These are phyloP conservation scores for Onychomys torridus DNA, from an alignment of 2,797 vertebrate genomes.

Conservation along the genomic window DNA sequence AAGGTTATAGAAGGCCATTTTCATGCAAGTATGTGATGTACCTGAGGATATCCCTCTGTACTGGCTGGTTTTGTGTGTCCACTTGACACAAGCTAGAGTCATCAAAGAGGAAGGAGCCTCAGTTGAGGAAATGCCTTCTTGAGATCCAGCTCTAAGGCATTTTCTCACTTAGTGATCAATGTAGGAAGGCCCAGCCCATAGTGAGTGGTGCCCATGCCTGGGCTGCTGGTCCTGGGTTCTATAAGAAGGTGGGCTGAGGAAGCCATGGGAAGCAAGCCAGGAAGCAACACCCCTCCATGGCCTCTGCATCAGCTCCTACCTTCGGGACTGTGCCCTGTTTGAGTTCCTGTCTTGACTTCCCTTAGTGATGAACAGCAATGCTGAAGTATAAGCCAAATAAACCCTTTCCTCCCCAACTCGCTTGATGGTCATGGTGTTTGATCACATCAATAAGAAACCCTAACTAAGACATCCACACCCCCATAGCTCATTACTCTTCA, in stretches of 20 bases:
- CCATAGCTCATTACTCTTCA: not conserved
- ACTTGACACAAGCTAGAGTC: not conserved
- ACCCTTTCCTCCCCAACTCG: not conserved
- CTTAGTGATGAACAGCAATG: not conserved
- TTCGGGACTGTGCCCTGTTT: not conserved
- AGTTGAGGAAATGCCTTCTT: not conserved
- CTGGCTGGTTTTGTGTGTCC: not conserved
- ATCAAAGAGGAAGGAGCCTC: not conserved
- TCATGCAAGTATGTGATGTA: not conserved
- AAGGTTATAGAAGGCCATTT: not conserved
- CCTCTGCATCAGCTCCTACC: not conserved
- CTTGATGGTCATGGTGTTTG: not conserved
- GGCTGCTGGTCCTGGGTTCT: not conserved
- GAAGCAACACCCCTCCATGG: not conserved
- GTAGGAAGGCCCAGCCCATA: not conserved
- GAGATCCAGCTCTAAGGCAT: not conserved
- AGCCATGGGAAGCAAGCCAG: not conserved
- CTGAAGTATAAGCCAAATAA: not conserved
- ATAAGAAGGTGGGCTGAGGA: not conserved
- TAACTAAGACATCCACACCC: not conserved
- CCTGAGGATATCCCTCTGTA: not conserved
- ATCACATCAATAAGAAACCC: not conserved
- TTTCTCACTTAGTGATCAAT: not conserved
- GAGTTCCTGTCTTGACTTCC: not conserved
- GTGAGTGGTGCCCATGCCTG: not conserved